Percentiles rank a stretch among this genome's conserved stretches.
phyloP scores from a whole-genome alignment of 2,888 invertebrate genomes.

The Tachina lurida region DNA sequence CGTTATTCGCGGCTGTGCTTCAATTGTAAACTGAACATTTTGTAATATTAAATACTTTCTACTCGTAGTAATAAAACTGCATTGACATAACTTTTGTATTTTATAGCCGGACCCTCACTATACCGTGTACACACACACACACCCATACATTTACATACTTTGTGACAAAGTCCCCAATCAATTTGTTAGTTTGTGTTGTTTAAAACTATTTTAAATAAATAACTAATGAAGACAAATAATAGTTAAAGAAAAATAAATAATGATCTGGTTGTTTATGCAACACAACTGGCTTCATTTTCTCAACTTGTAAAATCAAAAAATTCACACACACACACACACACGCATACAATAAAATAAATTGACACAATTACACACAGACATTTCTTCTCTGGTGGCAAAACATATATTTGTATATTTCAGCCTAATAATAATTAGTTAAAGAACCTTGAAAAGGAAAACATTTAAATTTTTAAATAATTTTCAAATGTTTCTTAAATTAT shows the following conservation, averaged over 20 bases:
- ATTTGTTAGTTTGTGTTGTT: constrained; percentile 67
- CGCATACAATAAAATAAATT: not conserved
- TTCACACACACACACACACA: not conserved
- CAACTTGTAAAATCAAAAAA: not conserved
- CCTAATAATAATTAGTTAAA: not conserved
- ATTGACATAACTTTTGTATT: no score
- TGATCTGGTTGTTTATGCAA: constrained; percentile 1
- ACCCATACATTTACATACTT: constrained; percentile 15
- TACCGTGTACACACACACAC: not conserved
- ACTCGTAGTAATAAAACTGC: no score
- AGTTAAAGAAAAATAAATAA: not conserved
- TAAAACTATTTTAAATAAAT: constrained; percentile 69
- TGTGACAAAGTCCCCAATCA: constrained; percentile 66
- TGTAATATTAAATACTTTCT: no score
- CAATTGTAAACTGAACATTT: no score
- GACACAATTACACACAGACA: constrained; percentile 10
- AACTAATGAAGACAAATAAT: constrained; percentile 63
- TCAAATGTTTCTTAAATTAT: not conserved
- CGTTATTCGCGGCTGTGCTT: no score
- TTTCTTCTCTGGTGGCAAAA: not conserved
- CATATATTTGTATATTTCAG: constrained; percentile 57
- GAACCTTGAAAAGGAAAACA: not conserved
- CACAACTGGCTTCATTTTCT: constrained; percentile 5
- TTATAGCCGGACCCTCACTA: no score
- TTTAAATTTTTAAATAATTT: not conserved